Evolutionary conservation across 37 sponge, comb jelly and placozoan species (phyloP).

Genomic region (Mnemiopsis leidyi): DNA sequence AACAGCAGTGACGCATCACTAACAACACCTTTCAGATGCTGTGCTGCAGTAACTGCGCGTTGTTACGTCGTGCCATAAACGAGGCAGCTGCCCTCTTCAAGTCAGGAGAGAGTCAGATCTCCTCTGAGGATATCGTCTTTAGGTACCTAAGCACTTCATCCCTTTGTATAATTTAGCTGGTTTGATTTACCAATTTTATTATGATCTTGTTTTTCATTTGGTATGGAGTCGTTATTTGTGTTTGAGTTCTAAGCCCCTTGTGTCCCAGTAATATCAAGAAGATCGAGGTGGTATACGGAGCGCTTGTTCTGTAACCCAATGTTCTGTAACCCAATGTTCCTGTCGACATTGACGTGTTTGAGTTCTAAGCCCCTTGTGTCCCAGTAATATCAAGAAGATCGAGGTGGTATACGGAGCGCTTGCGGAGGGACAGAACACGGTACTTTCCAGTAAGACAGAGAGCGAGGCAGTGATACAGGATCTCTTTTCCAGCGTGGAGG

Average conservation of each 20-base stretch:
- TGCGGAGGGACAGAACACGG: background rate
- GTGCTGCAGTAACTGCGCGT: background rate
- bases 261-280: slow-evolving; percentile 18
- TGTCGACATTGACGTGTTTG: no score
- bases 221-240: no score
- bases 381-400: slow-evolving; percentile 29
- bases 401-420: slow-evolving; percentile 27
- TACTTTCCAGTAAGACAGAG: slow-evolving; percentile 31
- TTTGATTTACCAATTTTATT: no score
- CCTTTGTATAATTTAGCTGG: no score
- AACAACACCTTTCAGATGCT: background rate
- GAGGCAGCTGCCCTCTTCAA: slow-evolving; percentile 33
- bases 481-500: slow-evolving; percentile 31
- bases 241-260: background rate
- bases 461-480: slow-evolving; percentile 6
- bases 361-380: background rate
- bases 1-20: background rate
- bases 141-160: background rate
- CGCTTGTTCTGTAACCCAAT: background rate
- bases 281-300: slow-evolving; percentile 24
- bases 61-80: background rate
- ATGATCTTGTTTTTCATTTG: no score
- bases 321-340: no score
- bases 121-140: slow-evolving; percentile 17
- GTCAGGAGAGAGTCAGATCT: background rate